Conservation (phyloP, 1,140 invertebrate species). For the Cotesia chilonis region DNA sequence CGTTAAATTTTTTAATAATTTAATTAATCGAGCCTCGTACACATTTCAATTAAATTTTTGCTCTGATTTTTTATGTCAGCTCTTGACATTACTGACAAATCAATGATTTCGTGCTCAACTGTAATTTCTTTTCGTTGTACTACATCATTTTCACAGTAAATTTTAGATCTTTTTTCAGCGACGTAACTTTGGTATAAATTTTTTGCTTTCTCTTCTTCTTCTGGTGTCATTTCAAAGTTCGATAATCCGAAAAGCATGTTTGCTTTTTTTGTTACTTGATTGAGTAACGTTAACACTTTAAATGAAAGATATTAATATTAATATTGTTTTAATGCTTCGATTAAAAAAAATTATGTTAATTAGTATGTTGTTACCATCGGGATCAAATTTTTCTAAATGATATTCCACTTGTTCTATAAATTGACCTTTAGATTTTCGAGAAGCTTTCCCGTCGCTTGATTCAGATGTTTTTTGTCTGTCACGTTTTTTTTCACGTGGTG, state of each 20-base stretch:
- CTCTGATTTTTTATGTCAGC: slow-evolving; percentile 53
- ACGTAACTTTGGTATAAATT: slow-evolving; percentile 58
- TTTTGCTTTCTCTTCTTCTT: slow-evolving; percentile 48
- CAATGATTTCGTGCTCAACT: slow-evolving; percentile 51
- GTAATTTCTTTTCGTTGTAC: slow-evolving; percentile 48
- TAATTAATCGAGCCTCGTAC: slow-evolving; percentile 44
- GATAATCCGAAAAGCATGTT: slow-evolving; percentile 48
- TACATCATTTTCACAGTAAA: slow-evolving; percentile 41
- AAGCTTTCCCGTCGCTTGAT: slow-evolving; percentile 29
- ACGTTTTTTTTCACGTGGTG: slow-evolving; percentile 25
- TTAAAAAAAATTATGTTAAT: no score
- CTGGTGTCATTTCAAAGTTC: slow-evolving; percentile 49
- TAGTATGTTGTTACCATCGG: slow-evolving; percentile 44
- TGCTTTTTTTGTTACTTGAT: slow-evolving; percentile 50
- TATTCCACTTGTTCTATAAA: slow-evolving; percentile 11
- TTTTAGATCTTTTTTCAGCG: slow-evolving; percentile 49
- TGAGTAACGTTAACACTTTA: slow-evolving; percentile 52
- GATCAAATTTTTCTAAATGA: slow-evolving; percentile 44
- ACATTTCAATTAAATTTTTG: slow-evolving; percentile 50
- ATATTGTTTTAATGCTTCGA: no score
- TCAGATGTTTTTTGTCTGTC: slow-evolving; percentile 25
- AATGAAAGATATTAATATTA: not conserved
- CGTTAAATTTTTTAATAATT: not conserved
- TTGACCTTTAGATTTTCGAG: slow-evolving; percentile 14
- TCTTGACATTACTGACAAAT: slow-evolving; percentile 48